Evolutionary conservation across 2,797 vertebrate species (phyloP), one percentile per base, ranked within the genome.

Genomic region (Chanos chanos): DNA sequence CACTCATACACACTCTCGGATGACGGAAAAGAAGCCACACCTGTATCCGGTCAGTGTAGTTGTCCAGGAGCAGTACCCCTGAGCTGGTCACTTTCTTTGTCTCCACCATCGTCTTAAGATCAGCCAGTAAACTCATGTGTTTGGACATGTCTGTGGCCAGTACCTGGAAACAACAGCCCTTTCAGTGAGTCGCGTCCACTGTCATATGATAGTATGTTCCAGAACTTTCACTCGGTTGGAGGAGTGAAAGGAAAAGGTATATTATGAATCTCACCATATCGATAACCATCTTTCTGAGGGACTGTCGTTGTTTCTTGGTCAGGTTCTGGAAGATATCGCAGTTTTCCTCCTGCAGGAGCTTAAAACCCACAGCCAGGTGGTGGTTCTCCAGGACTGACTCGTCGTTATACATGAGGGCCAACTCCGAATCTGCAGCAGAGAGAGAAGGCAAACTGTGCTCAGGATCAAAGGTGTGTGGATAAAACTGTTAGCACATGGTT

Each of bases 91-190:
- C 96, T 79, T 99, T 99, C 87, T 99, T 99, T 0, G 96, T 99
- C 79, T 99, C 96, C 61, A 99, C 96, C 96, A 99, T 99, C 0
- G 96, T 99, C 89, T 99, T 99, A 77, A 99, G 89, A 79, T 99
- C 96, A 9, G 96, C 96, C 70, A 99, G 73, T 50, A 98, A 87
- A 54, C 92, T 97, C 96, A 99, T 99, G 61, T 99, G 96, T 84
- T 99, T 99, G 69, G 96, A 97, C 96, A 99, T 99, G 80, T 99
- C 96, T 0, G 96, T 99, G 18, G 96, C 96, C 79, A 99, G 85
- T 59, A 99, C 96, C 96, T 99, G 73, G 39, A 21, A 3, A 25
- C 34, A 59, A 16, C 24, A 7, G 31, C 9, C 33, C 22, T 24
- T n/a, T 41, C 21, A 62, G 41, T 9, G 31, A 36, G 21, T 2